Percentiles rank a stretch among this genome's conserved stretches.
phyloP scores from a whole-genome alignment of 2,113 vertebrate genomes.

The Nesogale talazaci region DNA sequence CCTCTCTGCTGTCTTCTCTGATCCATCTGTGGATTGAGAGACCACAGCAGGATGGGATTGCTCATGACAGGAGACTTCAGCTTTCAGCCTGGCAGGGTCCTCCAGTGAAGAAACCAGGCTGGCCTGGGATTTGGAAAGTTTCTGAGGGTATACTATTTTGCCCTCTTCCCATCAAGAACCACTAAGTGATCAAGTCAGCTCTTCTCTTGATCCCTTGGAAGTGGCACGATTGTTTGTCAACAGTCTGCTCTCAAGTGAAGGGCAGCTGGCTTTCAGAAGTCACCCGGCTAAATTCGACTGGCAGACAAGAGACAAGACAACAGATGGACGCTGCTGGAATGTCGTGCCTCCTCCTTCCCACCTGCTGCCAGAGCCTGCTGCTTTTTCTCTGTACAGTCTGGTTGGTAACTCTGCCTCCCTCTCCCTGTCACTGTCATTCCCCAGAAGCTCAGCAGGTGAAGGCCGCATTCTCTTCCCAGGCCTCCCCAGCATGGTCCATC shows the following conservation, averaged over 20 bases:
- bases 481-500: neutral
- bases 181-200: neutral
- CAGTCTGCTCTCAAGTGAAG: conserved; percentile 65
- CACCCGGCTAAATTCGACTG: conserved; percentile 60
- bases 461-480: neutral
- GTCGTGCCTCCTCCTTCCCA: conserved; percentile 54
- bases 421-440: neutral
- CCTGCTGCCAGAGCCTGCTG: conserved; percentile 75
- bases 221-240: conserved; percentile 50
- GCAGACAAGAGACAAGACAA: conserved; percentile 70
- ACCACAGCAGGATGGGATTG: neutral
- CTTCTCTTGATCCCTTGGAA: neutral
- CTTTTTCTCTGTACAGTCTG: conserved; percentile 66
- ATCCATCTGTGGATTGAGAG: neutral
- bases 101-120: neutral
- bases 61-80: neutral
- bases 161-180: neutral
- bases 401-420: conserved; percentile 36
- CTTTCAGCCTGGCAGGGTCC: neutral
- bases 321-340: conserved; percentile 71
- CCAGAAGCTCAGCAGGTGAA: neutral
- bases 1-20: neutral
- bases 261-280: conserved; percentile 70
- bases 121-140: neutral
- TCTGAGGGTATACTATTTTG: neutral